Evolutionary conservation across 92 coral and sea anemone genomes (phyloP).

Genomic region (Nematostella vectensis): DNA sequence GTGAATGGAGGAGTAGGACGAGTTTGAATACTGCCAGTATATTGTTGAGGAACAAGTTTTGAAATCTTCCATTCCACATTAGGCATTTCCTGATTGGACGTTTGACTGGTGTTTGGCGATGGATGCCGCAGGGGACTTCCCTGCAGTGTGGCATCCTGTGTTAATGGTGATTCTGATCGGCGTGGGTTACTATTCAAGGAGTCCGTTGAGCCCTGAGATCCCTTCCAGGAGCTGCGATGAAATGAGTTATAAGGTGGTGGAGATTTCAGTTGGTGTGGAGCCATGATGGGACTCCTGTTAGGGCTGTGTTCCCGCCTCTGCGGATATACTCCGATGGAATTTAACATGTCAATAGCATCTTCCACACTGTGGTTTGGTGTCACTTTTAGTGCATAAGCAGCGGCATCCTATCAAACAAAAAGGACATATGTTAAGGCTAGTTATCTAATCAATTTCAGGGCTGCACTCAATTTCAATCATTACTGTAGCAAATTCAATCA

Average conservation of each 20-base stretch:
- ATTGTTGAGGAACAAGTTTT: slow-evolving; percentile 10
- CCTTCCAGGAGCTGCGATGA: slow-evolving; percentile 66
- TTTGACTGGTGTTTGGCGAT: slow-evolving; percentile 8
- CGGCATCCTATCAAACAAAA: slow-evolving; percentile 34
- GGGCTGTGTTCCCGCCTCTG: slow-evolving; percentile 25
- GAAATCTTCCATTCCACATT: slow-evolving; percentile 67
- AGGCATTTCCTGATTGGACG: slow-evolving; percentile 28
- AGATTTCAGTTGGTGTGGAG: slow-evolving; percentile 34
- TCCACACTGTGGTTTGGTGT: slow-evolving; percentile 68
- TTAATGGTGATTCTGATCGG: slow-evolving; percentile 69
- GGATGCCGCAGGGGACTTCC: slow-evolving; percentile 2
- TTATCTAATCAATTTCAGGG: too few species aligned
- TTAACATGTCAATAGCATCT: slow-evolving; percentile 50
- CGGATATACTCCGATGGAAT: slow-evolving; percentile 16
- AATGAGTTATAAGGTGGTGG: slow-evolving; percentile 78
- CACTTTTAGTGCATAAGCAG: slow-evolving; percentile 49
- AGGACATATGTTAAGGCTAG: too few species aligned
- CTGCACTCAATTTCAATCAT: too few species aligned
- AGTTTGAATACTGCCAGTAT: neutral
- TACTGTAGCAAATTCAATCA: too few species aligned
- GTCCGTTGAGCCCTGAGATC: slow-evolving; percentile 64
- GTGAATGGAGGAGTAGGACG: neutral
- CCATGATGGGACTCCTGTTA: slow-evolving; percentile 20
- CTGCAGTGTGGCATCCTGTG: slow-evolving; percentile 15
- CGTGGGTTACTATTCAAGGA: slow-evolving; percentile 17